Evolutionary conservation across 2,888 invertebrate genomes (phyloP), one percentile per base, ranked within the genome.

Genomic region (Hartigia nigra): DNA sequence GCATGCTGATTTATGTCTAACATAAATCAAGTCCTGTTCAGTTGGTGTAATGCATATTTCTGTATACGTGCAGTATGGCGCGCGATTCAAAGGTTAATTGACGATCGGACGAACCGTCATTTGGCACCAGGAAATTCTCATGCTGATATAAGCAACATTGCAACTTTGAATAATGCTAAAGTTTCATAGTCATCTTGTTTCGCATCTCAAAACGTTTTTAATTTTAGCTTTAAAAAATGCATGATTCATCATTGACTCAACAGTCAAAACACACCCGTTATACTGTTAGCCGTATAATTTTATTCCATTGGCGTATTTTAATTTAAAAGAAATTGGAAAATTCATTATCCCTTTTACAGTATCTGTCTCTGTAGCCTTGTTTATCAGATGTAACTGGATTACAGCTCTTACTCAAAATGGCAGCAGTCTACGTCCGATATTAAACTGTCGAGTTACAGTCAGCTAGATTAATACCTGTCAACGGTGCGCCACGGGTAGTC

Each of bases 1-100:
- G 84, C 36, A 70, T 83, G 85, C 83, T 85, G 86, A 85, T 90
- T 88, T 88, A 88, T 87, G 84, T 82, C 75, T 77, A 75, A 79
- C 85, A 83, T 89, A 88, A 89, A 89, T 90, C 88, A 89, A 86
- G 80, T 77, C 78, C 79, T 80, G 78, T 83, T 81, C 82, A 81
- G 81, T 81, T 83, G 84, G 87, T 86, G 87, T 86, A 86, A 87
- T 86, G 85, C 87, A 83, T 84, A 86, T 87, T 86, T 84, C 84
- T 84, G 81, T 83, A 78, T 83, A 78, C 81, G 76, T 76, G 55
- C 55, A 55, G 55, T 23, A 23, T 55, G 55, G 55, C 69, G 70
- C 77, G 77, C 11, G 72, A 72, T 72, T 55, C 55, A 55, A 55
- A 55, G 55, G 23, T 55, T 23, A 55, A 55, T 55, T 55, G 55